These are phyloP conservation scores for Tonatia bakeri DNA, from an alignment of 2,113 vertebrate species.

Conservation along the genomic window DNA sequence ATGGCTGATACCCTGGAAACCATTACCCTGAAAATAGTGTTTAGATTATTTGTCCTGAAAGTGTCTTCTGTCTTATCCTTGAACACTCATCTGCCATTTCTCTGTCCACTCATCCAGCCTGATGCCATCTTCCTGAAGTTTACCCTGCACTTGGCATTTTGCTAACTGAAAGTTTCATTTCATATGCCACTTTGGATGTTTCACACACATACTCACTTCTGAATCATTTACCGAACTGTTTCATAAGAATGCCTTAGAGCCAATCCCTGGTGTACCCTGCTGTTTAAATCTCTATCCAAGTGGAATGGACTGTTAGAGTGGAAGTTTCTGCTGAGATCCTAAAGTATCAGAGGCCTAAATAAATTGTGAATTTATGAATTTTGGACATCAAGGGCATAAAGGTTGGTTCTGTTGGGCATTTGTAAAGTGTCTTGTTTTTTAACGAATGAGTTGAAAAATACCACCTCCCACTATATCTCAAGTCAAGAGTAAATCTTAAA, in stretches of 20 bases:
- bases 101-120: slow-evolving; percentile 10
- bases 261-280: background rate
- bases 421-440: background rate
- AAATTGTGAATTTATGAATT: background rate
- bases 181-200: slow-evolving; percentile 21
- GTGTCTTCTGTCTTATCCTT: background rate
- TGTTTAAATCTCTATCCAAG: background rate
- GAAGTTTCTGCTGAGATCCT: background rate
- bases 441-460: background rate
- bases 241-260: background rate
- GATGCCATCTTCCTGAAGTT: background rate
- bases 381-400: background rate
- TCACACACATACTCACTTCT: slow-evolving; percentile 4
- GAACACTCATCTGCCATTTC: background rate
- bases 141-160: slow-evolving; percentile 41
- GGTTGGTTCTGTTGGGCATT: background rate
- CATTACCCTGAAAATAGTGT: background rate
- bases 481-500: slow-evolving; percentile 11
- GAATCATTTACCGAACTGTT: slow-evolving; percentile 44
- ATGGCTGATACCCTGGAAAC: background rate
- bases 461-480: background rate
- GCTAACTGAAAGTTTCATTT: background rate
- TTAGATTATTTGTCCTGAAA: slow-evolving; percentile 1
- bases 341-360: background rate
- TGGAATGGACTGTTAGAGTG: background rate